phyloP scores from a whole-genome alignment of 2,797 vertebrate genomes.

The Bradypus variegatus region DNA sequence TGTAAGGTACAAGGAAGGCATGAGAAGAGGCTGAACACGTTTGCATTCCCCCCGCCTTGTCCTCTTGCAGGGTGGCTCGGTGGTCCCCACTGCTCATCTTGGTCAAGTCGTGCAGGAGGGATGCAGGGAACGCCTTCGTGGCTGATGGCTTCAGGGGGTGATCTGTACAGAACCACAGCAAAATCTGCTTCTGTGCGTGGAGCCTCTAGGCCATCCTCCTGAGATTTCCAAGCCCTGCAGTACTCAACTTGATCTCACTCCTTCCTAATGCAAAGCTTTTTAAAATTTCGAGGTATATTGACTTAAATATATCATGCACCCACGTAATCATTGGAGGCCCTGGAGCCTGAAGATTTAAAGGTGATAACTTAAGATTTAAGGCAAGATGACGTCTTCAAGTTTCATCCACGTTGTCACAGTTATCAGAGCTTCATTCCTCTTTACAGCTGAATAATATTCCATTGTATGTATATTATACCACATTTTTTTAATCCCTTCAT shows the following conservation, averaged over 20 bases:
- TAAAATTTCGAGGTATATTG: background rate
- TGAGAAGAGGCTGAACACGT: accelerated
- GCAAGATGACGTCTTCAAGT: too few species aligned
- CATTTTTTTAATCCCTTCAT: too few species aligned
- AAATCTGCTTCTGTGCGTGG: accelerated
- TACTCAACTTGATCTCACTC: background rate
- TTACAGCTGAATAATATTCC: too few species aligned
- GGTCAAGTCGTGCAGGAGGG: accelerated
- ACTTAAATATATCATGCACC: background rate
- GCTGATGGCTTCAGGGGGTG: background rate
- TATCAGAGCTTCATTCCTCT: too few species aligned
- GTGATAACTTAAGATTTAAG: too few species aligned
- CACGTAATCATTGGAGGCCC: background rate
- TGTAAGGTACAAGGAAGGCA: accelerated
- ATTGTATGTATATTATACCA: too few species aligned
- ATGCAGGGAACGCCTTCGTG: accelerated
- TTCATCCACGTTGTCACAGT: too few species aligned
- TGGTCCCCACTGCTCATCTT: background rate
- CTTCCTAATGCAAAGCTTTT: background rate
- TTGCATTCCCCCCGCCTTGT: accelerated
- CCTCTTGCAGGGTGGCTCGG: too few species aligned
- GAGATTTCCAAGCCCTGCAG: too few species aligned
- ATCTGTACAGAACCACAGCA: accelerated
- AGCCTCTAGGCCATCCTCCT: background rate
- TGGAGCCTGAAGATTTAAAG: background rate